Percentiles rank a stretch among this genome's conserved stretches.
These are phyloP conservation scores for Charina bottae DNA, from an alignment of 2,113 vertebrate species.

Conservation along the genomic window DNA sequence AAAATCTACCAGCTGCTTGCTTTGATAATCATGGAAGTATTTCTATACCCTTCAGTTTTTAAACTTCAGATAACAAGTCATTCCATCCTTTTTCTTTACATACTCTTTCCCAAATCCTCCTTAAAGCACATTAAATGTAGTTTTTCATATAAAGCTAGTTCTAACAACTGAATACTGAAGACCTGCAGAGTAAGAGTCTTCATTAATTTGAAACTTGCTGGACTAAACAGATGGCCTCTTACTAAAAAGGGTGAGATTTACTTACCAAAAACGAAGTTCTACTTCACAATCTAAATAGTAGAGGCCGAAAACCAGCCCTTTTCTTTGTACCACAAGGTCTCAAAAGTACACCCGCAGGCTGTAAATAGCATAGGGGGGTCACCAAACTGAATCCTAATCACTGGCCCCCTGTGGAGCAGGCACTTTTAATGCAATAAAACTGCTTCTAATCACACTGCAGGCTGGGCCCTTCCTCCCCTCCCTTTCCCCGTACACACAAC, in stretches of 20 bases:
- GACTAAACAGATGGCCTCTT: neutral
- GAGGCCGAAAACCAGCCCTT: neutral
- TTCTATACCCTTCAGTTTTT: neutral
- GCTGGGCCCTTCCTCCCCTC: slow-evolving; percentile 12
- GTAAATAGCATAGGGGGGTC: neutral
- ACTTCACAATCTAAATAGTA: slow-evolving; percentile 15
- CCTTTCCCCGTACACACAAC: slow-evolving; percentile 35
- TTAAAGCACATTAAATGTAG: neutral
- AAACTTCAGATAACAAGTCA: neutral
- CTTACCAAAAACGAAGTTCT: neutral
- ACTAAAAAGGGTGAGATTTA: neutral
- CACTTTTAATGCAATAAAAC: slow-evolving; percentile 35
- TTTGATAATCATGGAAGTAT: neutral
- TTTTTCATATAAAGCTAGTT: neutral
- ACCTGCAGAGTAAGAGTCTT: neutral
- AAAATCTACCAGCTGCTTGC: neutral
- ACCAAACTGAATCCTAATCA: slow-evolving; percentile 26
- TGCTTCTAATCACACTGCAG: slow-evolving; percentile 9
- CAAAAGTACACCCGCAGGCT: slow-evolving; percentile 9
- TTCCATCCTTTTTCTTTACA: neutral
- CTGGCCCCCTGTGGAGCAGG: neutral
- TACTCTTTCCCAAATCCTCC: neutral
- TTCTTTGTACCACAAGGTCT: slow-evolving; percentile 9
- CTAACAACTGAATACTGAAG: neutral
- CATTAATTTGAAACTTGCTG: neutral